Percentiles rank a stretch among this genome's conserved stretches.
Evolutionary conservation across 2,888 invertebrate genomes (phyloP).

Genomic region (Diaperis boleti): DNA sequence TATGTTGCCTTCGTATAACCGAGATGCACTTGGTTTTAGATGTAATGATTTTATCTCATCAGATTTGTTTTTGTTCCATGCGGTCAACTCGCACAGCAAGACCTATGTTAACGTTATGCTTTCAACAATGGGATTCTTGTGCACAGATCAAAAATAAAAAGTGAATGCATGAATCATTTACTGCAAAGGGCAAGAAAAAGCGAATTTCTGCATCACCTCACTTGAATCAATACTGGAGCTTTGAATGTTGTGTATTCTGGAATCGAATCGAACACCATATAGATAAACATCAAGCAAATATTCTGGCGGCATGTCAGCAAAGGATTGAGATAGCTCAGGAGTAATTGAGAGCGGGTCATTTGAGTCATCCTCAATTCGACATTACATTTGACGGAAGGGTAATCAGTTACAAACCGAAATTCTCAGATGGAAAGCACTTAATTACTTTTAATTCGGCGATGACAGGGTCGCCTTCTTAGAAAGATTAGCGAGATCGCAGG

Average conservation of each 20-base stretch:
- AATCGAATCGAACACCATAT: conserved; percentile 32
- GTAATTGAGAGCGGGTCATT: conserved; percentile 30
- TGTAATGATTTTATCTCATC: no score
- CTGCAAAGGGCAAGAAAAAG: conserved; percentile 40
- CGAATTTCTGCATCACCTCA: conserved; percentile 41
- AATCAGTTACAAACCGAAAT: conserved; percentile 14
- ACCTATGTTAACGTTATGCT: neutral
- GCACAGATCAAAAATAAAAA: conserved; percentile 16
- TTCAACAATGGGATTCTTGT: conserved; percentile 15
- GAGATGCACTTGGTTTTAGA: no score
- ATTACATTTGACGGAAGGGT: conserved; percentile 14
- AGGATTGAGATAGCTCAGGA: conserved; percentile 34
- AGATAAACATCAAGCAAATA: conserved; percentile 40
- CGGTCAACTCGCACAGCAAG: no score
- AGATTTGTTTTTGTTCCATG: no score
- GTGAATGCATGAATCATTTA: conserved; percentile 23
- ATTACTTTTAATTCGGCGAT: conserved; percentile 34
- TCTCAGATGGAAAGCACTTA: conserved; percentile 12
- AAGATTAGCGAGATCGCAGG: neutral
- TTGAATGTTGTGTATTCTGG: conserved; percentile 23
- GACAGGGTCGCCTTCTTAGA: conserved; percentile 7
- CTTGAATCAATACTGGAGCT: conserved; percentile 40
- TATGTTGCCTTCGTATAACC: no score
- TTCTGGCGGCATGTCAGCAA: conserved; percentile 35
- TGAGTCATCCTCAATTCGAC: conserved; percentile 22